phyloP scores from a whole-genome alignment of 2,888 invertebrate species.

The Eurytoma californica region DNA sequence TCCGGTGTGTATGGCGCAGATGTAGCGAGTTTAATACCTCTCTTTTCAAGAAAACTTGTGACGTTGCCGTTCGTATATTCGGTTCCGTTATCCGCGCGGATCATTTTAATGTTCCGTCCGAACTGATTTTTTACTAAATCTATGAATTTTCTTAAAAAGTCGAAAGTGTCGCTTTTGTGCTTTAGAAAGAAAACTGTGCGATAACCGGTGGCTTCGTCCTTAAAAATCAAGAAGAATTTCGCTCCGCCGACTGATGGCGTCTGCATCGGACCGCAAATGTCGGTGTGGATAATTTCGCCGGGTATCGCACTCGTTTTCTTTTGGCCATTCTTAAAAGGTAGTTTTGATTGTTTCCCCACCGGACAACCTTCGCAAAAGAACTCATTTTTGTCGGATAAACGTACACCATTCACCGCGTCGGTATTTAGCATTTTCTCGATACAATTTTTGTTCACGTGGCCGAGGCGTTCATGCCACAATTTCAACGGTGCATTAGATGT shows the following conservation, averaged over 20 bases:
- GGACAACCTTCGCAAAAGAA: slow-evolving; percentile 28
- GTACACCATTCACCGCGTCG: slow-evolving; percentile 20
- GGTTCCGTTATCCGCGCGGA: slow-evolving; percentile 49
- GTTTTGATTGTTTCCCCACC: slow-evolving; percentile 14
- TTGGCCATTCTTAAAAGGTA: slow-evolving; percentile 31
- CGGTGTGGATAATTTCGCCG: slow-evolving; percentile 7
- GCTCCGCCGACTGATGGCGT: slow-evolving; percentile 45
- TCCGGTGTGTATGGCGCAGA: slow-evolving; percentile 57
- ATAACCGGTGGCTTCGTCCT: slow-evolving; percentile 45
- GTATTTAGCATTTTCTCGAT: slow-evolving; percentile 25
- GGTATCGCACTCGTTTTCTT: not conserved
- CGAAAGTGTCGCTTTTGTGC: slow-evolving; percentile 42
- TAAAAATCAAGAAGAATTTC: slow-evolving; percentile 46
- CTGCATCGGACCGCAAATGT: slow-evolving; percentile 47
- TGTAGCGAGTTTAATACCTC: slow-evolving; percentile 53
- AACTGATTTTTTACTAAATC: slow-evolving; percentile 45
- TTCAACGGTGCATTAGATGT: not conserved
- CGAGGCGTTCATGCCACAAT: slow-evolving; percentile 24
- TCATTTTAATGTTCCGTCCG: slow-evolving; percentile 30
- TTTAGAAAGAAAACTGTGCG: slow-evolving; percentile 29
- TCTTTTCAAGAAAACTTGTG: slow-evolving; percentile 25
- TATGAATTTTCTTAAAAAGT: slow-evolving; percentile 4
- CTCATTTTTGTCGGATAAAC: not conserved
- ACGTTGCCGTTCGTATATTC: slow-evolving; percentile 43
- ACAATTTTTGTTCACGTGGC: slow-evolving; percentile 13